phyloP scores from a whole-genome alignment of 2,797 vertebrate genomes.

The Bradypodion ventrale region DNA sequence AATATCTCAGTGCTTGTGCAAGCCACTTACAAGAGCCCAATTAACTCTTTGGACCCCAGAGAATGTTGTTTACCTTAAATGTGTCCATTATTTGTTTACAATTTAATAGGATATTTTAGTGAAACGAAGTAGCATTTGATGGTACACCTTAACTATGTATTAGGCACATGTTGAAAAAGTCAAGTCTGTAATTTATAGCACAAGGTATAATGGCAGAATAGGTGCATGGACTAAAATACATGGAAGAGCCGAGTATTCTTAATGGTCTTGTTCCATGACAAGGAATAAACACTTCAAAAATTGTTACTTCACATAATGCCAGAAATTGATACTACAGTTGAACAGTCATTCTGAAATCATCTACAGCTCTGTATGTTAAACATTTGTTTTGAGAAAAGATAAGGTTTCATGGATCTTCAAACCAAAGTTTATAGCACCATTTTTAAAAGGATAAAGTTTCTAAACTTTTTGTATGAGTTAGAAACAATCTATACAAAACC shows the following conservation, averaged over 20 bases:
- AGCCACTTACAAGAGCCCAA: neutral
- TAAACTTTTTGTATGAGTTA: slow-evolving; percentile 11
- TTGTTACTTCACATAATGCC: neutral
- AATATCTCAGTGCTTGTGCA: neutral
- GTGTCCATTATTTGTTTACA: neutral
- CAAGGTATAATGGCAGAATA: neutral
- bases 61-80: neutral
- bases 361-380: neutral
- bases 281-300: neutral
- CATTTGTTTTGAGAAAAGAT: slow-evolving; percentile 17
- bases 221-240: neutral
- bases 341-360: neutral
- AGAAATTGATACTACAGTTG: neutral
- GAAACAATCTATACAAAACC: slow-evolving; percentile 4
- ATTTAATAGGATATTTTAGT: neutral
- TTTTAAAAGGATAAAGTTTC: slow-evolving; percentile 5
- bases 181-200: slow-evolving; percentile 1
- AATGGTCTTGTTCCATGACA: neutral
- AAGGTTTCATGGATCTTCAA: neutral
- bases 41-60: neutral
- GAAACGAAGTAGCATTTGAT: neutral
- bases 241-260: neutral
- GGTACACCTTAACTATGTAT: neutral
- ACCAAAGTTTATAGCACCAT: slow-evolving; percentile 20
- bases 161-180: neutral